Base-by-base conservation (phyloP, 2,113 vertebrate genomes). In the Ptilorrhoa leucosticta region DNA sequence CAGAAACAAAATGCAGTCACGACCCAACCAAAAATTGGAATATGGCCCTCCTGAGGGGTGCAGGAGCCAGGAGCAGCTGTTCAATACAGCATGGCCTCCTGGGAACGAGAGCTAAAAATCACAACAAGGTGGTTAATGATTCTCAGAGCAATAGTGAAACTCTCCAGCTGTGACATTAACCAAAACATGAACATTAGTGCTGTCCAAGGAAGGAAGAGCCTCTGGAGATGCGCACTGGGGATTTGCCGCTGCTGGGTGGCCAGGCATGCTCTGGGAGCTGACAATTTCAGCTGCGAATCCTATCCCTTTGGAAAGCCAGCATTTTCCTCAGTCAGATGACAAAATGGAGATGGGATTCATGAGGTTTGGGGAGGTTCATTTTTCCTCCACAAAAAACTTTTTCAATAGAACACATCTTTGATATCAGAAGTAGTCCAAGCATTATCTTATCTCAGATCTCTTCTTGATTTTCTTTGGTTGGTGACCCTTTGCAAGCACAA, bases 101-200 rank as follows among this genome's bases (percentile, higher is more conserved):
- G 96, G 92, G 92, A 96, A 56, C 1, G 6, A 92, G 69, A 92
- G 94, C 96, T 94, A 90, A 93, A 96, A 94, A 95, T 95, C 94
- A 95, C 90, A 95, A 89, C 95, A 96, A 96, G 96, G 96, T 97
- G 94, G 92, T 95, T 94, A 96, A 95, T 89, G 93, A 92, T 94
- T 96, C 94, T 95, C 92, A 72, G 95, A 93, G 93, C 94, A 92
- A 88, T 89, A 94, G 86, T 93, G 96, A 97, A 94, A 97, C 96
- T 90, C 92, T 93, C 96, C 96, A 96, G 94, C 96, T 96, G 92
- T 96, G 88, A 94, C 93, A 96, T 96, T 96, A 96, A 96, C 93
- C 93, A 96, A 96, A 94, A 89, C 94, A 95, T 7, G 95, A 89
- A 92, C 72, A 64, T 94, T 83, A 90, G 76, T 58, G 80, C 76